Conservation (phyloP, 2,888 invertebrate species). For the Macrosiphum euphorbiae region DNA sequence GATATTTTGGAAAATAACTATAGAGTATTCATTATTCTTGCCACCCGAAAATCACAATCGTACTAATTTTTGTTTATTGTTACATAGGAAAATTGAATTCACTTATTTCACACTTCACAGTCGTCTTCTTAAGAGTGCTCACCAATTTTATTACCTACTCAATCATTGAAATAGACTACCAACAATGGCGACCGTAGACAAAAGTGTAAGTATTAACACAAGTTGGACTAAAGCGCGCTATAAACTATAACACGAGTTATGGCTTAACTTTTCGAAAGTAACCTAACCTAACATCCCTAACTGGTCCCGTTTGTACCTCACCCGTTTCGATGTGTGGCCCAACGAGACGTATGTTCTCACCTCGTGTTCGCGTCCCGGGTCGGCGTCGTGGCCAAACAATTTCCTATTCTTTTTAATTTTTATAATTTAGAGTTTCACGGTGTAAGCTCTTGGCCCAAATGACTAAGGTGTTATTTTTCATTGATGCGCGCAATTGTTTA, state of each 20-base stretch:
- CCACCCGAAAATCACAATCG: too few species aligned
- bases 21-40: too few species aligned
- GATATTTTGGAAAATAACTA: too few species aligned
- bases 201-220: conserved; percentile 4
- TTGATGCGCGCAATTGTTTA: background rate
- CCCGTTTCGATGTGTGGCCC: background rate
- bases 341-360: background rate
- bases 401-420: background rate
- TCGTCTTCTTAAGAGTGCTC: background rate
- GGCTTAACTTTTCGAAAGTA: background rate
- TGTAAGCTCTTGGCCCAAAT: background rate
- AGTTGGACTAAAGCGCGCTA: background rate
- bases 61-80: background rate
- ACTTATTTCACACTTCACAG: background rate
- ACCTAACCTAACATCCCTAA: too few species aligned
- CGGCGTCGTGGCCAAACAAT: background rate
- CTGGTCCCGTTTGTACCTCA: background rate
- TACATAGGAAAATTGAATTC: background rate
- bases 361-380: background rate
- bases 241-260: background rate
- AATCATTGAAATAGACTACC: too few species aligned
- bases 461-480: background rate
- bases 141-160: background rate
- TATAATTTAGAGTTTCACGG: background rate
- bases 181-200: conserved; percentile 17